Conservation (phyloP, 2,888 invertebrate genomes). For the Netelia fuscicornis region DNA sequence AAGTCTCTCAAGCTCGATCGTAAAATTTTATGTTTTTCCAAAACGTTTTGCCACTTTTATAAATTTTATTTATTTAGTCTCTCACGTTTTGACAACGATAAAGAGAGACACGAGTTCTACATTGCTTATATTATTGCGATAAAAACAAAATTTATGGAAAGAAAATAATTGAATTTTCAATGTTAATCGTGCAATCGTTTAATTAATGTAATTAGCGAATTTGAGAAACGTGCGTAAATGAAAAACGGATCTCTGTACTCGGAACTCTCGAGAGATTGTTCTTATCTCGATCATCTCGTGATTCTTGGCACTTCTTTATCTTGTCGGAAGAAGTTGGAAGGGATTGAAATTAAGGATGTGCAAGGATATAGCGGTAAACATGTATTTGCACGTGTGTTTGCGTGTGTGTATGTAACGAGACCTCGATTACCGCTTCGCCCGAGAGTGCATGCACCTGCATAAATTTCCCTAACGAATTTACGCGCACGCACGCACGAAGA, state of each 20-base stretch:
- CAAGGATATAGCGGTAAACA: conserved; percentile 48
- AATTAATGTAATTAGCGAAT: too few species aligned
- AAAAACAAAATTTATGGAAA: too few species aligned
- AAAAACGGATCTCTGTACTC: background rate
- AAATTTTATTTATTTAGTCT: background rate
- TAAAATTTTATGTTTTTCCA: background rate
- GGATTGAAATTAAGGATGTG: conserved; percentile 47
- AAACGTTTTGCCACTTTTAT: background rate
- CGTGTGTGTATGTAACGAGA: conserved; percentile 32
- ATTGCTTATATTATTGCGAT: too few species aligned
- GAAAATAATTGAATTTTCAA: too few species aligned
- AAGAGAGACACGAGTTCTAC: too few species aligned
- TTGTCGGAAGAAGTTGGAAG: conserved; percentile 55
- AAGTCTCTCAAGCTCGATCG: background rate
- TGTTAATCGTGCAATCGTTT: too few species aligned
- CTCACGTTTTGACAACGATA: too few species aligned
- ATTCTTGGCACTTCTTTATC: conserved; percentile 28
- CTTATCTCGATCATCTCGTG: conserved; percentile 25
- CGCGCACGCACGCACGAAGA: conserved; percentile 41
- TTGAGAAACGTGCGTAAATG: too few species aligned
- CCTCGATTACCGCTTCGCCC: conserved; percentile 38
- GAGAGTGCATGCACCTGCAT: conserved; percentile 68
- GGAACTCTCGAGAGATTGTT: background rate
- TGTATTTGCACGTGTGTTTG: background rate
- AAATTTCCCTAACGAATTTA: conserved; percentile 75